These are phyloP conservation scores for Anhinga rufa DNA, from an alignment of 2,113 vertebrate species.

Conservation along the genomic window DNA sequence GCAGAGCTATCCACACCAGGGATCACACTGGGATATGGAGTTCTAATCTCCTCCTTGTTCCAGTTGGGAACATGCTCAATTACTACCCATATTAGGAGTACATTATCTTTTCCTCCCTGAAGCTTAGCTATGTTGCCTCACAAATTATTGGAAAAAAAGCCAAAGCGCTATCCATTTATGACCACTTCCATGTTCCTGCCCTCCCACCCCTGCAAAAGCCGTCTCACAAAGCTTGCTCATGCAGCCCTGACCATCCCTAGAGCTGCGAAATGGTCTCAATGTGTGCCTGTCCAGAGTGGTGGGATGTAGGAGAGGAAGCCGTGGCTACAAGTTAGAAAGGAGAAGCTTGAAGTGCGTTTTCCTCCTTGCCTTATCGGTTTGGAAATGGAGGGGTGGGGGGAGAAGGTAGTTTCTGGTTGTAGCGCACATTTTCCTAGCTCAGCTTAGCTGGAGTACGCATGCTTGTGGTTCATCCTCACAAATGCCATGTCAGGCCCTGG, in stretches of 20 bases:
- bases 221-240: fast-evolving
- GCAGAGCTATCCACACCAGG: not conserved
- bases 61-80: not conserved
- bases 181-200: not conserved
- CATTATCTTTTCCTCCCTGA: not conserved
- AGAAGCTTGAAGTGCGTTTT: not conserved
- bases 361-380: not conserved
- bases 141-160: not conserved
- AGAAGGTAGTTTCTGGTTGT: not conserved
- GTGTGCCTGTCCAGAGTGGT: not conserved
- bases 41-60: not conserved
- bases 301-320: not conserved
- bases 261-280: fast-evolving
- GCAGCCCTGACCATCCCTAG: fast-evolving
- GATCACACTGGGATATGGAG: not conserved
- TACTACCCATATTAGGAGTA: not conserved
- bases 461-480: constrained; percentile 21
- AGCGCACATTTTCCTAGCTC: not conserved
- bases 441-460: not conserved
- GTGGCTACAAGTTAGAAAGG: not conserved
- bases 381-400: not conserved
- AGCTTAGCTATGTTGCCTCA: fast-evolving
- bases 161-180: not conserved
- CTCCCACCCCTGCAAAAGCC: not conserved
- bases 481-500: not conserved